Evolutionary conservation across 2,888 invertebrate genomes (phyloP).

Genomic region (Dione juno): DNA sequence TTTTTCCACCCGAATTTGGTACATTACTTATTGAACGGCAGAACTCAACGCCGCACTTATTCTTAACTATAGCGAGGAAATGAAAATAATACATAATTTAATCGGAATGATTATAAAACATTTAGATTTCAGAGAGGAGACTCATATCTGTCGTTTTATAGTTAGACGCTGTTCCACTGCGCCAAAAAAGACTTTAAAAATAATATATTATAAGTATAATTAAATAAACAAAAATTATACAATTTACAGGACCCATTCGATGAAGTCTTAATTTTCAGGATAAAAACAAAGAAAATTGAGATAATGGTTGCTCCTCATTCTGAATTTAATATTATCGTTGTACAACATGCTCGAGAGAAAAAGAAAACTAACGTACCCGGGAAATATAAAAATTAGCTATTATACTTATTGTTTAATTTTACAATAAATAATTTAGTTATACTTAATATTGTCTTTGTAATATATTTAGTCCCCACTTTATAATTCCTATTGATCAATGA

Average conservation of each 20-base stretch:
- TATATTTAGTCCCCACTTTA: neutral
- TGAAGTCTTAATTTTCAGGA: constrained; percentile 62
- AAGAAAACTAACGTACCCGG: constrained; percentile 40
- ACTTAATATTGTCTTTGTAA: neutral
- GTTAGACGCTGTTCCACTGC: no score
- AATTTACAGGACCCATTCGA: constrained; percentile 64
- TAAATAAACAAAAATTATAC: neutral
- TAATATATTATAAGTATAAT: neutral
- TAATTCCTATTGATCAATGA: neutral
- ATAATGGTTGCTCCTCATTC: constrained; percentile 65
- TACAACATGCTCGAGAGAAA: constrained; percentile 59
- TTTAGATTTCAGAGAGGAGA: no score
- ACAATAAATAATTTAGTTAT: neutral
- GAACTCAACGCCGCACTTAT: no score
- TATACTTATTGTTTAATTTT: constrained; percentile 6
- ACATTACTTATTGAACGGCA: no score
- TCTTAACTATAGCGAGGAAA: no score
- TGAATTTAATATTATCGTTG: constrained; percentile 68
- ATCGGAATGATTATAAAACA: no score
- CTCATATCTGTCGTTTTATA: no score
- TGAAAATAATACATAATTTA: no score
- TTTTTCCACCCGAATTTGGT: no score
- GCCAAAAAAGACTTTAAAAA: neutral
- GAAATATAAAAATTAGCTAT: constrained; percentile 27
- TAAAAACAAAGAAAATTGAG: constrained; percentile 67